phyloP scores from a whole-genome alignment of 2,888 invertebrate species.

The Arctia plantaginis region DNA sequence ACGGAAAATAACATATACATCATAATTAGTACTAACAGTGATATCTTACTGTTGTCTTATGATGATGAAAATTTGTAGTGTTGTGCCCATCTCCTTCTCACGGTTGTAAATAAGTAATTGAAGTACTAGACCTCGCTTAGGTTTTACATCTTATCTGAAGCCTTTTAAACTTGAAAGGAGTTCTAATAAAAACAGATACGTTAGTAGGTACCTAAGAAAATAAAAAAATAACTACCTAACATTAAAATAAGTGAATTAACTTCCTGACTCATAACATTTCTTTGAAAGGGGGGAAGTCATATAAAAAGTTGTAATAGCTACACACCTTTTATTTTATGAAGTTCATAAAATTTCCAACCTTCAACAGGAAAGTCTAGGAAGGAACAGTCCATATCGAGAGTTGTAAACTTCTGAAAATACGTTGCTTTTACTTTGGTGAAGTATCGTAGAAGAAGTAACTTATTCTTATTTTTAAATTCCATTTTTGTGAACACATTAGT shows the following conservation, averaged over 20 bases:
- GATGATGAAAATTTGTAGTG: not conserved
- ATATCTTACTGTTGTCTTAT: not conserved
- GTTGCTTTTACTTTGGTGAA: slow-evolving; percentile 8
- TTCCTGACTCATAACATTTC: slow-evolving; percentile 32
- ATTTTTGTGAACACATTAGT: not conserved
- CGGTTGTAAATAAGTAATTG: not conserved
- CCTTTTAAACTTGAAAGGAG: not conserved
- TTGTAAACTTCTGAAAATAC: slow-evolving; percentile 33
- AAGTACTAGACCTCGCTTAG: not conserved
- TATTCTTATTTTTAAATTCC: not conserved
- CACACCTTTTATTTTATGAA: slow-evolving; percentile 66
- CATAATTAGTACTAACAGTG: too few species aligned
- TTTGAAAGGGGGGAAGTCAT: slow-evolving; percentile 42
- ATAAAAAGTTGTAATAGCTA: slow-evolving; percentile 36
- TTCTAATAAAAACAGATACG: not conserved
- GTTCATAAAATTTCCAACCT: slow-evolving; percentile 60
- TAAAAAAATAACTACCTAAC: not conserved
- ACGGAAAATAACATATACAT: too few species aligned
- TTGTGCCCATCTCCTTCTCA: not conserved
- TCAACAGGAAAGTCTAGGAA: slow-evolving; percentile 48
- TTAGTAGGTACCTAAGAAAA: not conserved
- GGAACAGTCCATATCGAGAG: not conserved
- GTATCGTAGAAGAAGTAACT: not conserved
- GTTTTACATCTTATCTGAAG: not conserved
- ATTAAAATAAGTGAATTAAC: slow-evolving; percentile 24